Conservation (phyloP, 2,888 invertebrate species). For the Automeris io region DNA sequence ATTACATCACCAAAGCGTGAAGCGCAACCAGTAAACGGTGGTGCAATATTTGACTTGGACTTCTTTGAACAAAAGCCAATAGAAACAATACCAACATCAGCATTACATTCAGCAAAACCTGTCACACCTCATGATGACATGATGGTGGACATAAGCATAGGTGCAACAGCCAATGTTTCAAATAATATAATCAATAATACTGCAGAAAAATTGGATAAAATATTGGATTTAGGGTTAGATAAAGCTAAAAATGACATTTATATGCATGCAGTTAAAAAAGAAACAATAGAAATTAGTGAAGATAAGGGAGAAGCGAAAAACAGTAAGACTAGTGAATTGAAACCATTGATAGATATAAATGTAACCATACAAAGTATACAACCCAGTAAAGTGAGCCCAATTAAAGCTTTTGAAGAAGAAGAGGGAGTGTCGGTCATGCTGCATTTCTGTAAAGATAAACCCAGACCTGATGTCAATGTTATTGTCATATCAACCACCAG, state of each 20-base stretch:
- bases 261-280: slow-evolving; percentile 29
- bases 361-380: slow-evolving; percentile 86
- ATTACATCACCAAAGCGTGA: slow-evolving; percentile 57
- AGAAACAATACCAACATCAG: slow-evolving; percentile 13
- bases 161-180: slow-evolving; percentile 31
- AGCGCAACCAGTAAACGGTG: slow-evolving; percentile 25
- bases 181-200: slow-evolving; percentile 22
- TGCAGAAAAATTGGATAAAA: slow-evolving; percentile 33
- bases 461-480: slow-evolving; percentile 87
- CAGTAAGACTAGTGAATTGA: slow-evolving; percentile 36
- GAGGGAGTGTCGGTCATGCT: slow-evolving; percentile 87
- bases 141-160: slow-evolving; percentile 76
- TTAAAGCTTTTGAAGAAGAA: slow-evolving; percentile 84
- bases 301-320: slow-evolving; percentile 26
- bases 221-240: slow-evolving; percentile 42
- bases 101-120: slow-evolving; percentile 16
- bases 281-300: slow-evolving; percentile 24
- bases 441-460: slow-evolving; percentile 89
- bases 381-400: slow-evolving; percentile 82
- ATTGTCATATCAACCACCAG: slow-evolving; percentile 91
- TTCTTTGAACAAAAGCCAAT: slow-evolving; percentile 63
- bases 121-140: slow-evolving; percentile 58
- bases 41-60: slow-evolving; percentile 64
- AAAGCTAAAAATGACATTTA: slow-evolving; percentile 27
- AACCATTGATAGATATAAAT: slow-evolving; percentile 79